Base-by-base conservation (phyloP, 1,140 invertebrate genomes). In the Bursaphelenchus mucronatus region DNA sequence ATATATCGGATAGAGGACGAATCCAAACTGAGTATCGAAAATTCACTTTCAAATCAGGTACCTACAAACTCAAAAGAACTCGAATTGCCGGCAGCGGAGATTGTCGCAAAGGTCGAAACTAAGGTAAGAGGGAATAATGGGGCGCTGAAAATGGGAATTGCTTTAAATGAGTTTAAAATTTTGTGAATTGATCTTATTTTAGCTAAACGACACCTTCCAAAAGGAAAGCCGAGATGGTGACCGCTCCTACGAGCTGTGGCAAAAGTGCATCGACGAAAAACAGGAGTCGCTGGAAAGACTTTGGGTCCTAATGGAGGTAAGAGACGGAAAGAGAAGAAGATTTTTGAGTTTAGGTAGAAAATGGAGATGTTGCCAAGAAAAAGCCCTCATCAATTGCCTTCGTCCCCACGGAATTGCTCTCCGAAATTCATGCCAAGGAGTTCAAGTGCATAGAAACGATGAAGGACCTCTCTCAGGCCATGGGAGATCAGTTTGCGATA, bases 391-490 rank as follows among this genome's bases (percentile, higher is more conserved):
- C 53, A 61, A n/a, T 79, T 7, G 79, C 67, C 8, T 79, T 78
- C 41, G 30, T 78, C 6, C 76, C 76, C 1, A 66, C 68, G 9
- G 41, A 50, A 1, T 49, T 78, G 7, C 54, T 78, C 9, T 39
- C 11, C 6, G 73, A 78, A n/a, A 44, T 78, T 6, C 61, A 79
- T 40, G 44, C 17, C 4, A 77, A 74, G 21, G 75, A 74, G 51
- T 53, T 47, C 15, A 54, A 78, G 13, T 70, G 75, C 13, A 53
- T 74, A 10, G 44, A 77, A 59, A 57, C 39, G 13, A 71, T 70
- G 57, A 67, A 70, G 67, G 67, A 67, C 67, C 40, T 67, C n/a
- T 51, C 15, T 17, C 49, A 50, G 19, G 67, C 46, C 15, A 70
- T 70, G 51, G 44, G 49, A 39, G 41, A 68, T 41, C 13, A 63